Evolutionary conservation across 2,888 invertebrate genomes (phyloP).

Genomic region (Villa cingulata): DNA sequence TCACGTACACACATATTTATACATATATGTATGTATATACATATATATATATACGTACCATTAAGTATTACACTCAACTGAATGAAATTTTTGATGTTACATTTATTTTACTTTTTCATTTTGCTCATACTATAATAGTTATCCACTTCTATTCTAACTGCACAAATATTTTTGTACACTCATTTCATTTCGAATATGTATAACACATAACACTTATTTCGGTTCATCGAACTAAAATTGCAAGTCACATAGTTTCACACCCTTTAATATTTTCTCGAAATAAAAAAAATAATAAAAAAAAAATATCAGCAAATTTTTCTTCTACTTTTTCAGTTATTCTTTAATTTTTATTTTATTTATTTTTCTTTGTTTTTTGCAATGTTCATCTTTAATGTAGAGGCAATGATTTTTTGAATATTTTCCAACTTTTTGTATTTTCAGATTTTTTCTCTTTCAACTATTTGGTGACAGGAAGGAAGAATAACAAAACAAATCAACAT

Average conservation of each 20-base stretch:
- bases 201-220: conserved; percentile 15
- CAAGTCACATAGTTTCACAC: conserved; percentile 22
- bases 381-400: not conserved
- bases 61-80: too few species aligned
- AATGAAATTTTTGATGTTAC: too few species aligned
- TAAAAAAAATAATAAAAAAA: too few species aligned
- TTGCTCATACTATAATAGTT: too few species aligned
- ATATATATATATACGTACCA: too few species aligned
- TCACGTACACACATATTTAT: too few species aligned
- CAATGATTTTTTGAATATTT: not conserved
- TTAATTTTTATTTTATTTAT: too few species aligned
- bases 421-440: not conserved
- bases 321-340: not conserved
- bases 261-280: conserved; percentile 11
- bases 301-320: not conserved
- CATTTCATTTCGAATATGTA: not conserved
- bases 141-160: too few species aligned
- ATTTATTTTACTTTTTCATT: too few species aligned
- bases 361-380: not conserved
- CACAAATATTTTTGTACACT: not conserved
- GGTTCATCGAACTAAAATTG: conserved; percentile 20
- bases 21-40: too few species aligned
- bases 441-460: too few species aligned
- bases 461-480: conserved; percentile 3
- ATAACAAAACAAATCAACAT: not conserved